A percentile compares a stretch with the other conserved stretches of the same genome.
Evolutionary conservation across 2,888 invertebrate species (phyloP).

Genomic region (Tachina lurida): DNA sequence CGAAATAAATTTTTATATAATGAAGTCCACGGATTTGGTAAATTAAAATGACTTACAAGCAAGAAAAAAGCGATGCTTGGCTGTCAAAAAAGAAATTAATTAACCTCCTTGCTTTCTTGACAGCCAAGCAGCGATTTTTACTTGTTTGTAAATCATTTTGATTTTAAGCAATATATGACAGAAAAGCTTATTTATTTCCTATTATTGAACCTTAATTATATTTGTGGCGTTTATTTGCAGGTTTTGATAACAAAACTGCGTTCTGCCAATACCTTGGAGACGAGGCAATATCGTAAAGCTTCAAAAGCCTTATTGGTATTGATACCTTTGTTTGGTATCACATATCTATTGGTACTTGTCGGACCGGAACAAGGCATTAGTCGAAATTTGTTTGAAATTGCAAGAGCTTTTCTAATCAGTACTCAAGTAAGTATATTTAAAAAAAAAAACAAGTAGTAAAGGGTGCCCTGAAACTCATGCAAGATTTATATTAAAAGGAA

Average conservation of each 20-base stretch:
- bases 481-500: too few relatives aligned
- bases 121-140: not conserved
- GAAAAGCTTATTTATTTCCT: not conserved
- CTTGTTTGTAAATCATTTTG: constrained; percentile 35
- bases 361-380: constrained; percentile 90
- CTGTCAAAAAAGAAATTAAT: too few relatives aligned
- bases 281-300: constrained; percentile 94
- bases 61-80: too few relatives aligned
- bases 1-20: too few relatives aligned
- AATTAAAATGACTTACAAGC: too few relatives aligned
- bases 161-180: not conserved
- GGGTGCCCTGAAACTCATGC: too few relatives aligned
- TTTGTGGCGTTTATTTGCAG: constrained; percentile 82
- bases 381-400: constrained; percentile 89
- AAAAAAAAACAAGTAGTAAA: not conserved
- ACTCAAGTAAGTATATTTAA: constrained; percentile 91
- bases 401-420: constrained; percentile 92
- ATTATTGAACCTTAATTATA: not conserved
- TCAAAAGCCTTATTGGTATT: constrained; percentile 95
- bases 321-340: constrained; percentile 95
- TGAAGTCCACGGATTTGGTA: too few relatives aligned
- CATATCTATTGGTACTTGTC: constrained; percentile 92
- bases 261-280: constrained; percentile 94
- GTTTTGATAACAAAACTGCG: constrained; percentile 96
- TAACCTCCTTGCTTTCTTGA: not conserved